phyloP scores from a whole-genome alignment of 2,113 vertebrate genomes.

The Merops nubicus region DNA sequence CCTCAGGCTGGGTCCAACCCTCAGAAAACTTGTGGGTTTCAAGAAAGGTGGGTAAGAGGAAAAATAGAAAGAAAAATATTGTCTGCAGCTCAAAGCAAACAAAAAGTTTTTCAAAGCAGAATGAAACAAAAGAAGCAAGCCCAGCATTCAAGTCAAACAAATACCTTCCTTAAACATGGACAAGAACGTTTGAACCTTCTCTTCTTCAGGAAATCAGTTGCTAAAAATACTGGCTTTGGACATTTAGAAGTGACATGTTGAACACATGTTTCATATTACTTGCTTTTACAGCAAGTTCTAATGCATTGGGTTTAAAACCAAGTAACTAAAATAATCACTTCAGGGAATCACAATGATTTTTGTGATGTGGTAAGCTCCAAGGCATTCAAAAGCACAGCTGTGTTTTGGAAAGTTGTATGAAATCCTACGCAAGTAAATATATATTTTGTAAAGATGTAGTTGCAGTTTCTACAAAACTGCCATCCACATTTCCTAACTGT shows the following conservation, averaged over 20 bases:
- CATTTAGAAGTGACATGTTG: neutral
- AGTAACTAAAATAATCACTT: neutral
- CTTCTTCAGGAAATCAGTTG: neutral
- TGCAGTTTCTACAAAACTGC: neutral
- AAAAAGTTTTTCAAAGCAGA: neutral
- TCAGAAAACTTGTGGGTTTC: neutral
- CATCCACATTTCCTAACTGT: neutral
- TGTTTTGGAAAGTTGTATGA: neutral
- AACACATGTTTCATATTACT: constrained; percentile 8
- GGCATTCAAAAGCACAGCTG: neutral
- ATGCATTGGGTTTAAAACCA: neutral
- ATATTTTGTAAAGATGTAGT: neutral
- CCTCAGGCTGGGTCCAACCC: neutral
- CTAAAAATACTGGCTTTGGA: neutral
- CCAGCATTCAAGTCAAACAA: neutral
- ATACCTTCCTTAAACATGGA: neutral
- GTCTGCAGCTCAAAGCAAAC: neutral
- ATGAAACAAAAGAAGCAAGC: neutral
- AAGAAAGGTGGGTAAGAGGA: neutral
- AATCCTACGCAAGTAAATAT: neutral
- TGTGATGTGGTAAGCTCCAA: neutral
- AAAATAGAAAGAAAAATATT: neutral
- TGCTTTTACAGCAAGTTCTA: neutral
- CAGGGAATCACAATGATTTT: neutral
- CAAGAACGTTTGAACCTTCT: neutral